These are phyloP conservation scores for Microcaecilia unicolor DNA, from an alignment of 2,797 vertebrate genomes.

Conservation along the genomic window DNA sequence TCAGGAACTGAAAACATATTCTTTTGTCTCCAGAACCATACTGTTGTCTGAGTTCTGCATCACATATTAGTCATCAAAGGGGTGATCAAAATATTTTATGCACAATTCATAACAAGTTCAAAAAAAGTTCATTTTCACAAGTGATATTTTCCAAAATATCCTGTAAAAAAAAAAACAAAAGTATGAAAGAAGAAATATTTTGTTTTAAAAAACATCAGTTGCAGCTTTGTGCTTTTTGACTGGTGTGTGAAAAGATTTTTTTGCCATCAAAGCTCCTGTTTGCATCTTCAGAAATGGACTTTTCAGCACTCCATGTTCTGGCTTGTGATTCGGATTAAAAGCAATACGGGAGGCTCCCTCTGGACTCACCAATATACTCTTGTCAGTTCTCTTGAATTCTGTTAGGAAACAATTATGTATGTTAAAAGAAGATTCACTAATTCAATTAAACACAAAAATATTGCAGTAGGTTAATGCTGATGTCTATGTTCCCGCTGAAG, in stretches of 20 bases:
- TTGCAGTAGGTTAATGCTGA: too few relatives aligned
- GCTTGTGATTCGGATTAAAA: constrained; percentile 85
- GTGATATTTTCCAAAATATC: constrained; percentile 33
- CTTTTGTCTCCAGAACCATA: too few relatives aligned
- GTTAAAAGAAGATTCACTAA: not conserved
- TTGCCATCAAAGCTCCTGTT: too few relatives aligned
- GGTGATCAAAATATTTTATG: constrained; percentile 6
- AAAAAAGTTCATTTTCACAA: constrained; percentile 32
- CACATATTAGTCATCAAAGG: too few relatives aligned
- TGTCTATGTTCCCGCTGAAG: too few relatives aligned
- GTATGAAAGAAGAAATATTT: constrained; percentile 12
- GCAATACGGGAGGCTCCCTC: constrained; percentile 72
- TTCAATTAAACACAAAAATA: not conserved
- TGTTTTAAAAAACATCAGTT: constrained; percentile 68
- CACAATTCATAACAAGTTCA: constrained; percentile 20
- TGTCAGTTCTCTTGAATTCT: constrained; percentile 88
- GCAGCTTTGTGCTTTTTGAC: constrained; percentile 47
- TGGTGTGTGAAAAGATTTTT: constrained; percentile 6
- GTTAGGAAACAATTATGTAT: not conserved
- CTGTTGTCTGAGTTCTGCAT: too few relatives aligned
- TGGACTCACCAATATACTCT: constrained; percentile 81
- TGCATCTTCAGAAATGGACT: too few relatives aligned
- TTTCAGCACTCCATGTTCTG: constrained; percentile 79
- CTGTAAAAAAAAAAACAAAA: constrained; percentile 51
- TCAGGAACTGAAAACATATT: too few relatives aligned